Evolutionary conservation across 23 tunicate genomes (phyloP).

Genomic region (Ciona savignyi): DNA sequence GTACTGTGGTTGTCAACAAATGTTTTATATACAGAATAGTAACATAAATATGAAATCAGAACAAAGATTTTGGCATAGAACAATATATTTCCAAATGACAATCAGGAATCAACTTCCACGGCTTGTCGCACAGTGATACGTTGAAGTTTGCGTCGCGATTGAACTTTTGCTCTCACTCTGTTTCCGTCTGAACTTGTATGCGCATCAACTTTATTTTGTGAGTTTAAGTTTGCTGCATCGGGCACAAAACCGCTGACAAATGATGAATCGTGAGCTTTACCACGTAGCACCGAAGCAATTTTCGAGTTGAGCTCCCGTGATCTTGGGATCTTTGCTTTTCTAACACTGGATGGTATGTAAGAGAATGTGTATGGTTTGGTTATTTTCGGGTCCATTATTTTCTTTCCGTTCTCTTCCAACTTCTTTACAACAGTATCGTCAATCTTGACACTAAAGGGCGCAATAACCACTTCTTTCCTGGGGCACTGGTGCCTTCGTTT

Average conservation of each 20-base stretch:
- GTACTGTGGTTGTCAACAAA: no score
- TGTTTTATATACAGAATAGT: no score
- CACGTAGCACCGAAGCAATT: not conserved
- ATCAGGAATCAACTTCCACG: not conserved
- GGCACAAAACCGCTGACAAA: not conserved
- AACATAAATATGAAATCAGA: no score
- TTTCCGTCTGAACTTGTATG: not conserved
- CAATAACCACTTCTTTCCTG: constrained; percentile 42
- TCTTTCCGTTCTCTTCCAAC: not conserved
- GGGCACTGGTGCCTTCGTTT: constrained; percentile 32
- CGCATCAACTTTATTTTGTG: not conserved
- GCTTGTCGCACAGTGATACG: not conserved
- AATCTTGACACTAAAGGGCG: constrained; percentile 43
- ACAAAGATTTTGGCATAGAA: not conserved
- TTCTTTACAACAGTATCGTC: constrained; percentile 10
- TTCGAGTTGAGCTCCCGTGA: not conserved
- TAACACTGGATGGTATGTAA: constrained; percentile 23
- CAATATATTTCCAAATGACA: not conserved
- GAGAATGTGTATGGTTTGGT: constrained; percentile 53
- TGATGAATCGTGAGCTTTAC: not conserved
- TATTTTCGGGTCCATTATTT: constrained; percentile 1
- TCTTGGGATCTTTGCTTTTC: not conserved
- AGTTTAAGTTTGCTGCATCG: not conserved
- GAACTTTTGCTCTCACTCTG: not conserved
- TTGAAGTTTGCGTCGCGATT: not conserved